These are phyloP conservation scores for Drosophila sucinea DNA, from an alignment of 1,140 invertebrate species.

Conservation along the genomic window DNA sequence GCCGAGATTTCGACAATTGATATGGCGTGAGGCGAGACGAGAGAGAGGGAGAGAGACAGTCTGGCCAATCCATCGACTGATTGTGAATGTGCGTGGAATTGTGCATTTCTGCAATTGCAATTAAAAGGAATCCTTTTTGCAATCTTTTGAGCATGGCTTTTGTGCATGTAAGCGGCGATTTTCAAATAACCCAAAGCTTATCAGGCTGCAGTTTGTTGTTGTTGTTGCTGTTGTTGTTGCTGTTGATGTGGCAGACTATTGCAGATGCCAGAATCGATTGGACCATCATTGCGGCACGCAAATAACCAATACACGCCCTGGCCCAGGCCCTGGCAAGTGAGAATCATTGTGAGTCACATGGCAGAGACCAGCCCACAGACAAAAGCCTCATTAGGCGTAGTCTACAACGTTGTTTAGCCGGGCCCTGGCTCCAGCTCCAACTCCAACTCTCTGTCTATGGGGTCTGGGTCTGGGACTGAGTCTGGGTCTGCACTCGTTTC, in stretches of 20 bases:
- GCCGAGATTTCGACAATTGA: constrained; percentile 70
- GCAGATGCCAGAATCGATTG: constrained; percentile 72
- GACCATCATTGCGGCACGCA: constrained; percentile 49
- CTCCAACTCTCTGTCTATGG: constrained; percentile 1
- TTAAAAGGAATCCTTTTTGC: constrained; percentile 64
- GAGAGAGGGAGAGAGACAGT: constrained; percentile 17
- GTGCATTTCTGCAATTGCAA: constrained; percentile 65
- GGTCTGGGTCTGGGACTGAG: constrained; percentile 15
- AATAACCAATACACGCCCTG: constrained; percentile 54
- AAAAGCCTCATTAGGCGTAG: constrained; percentile 75
- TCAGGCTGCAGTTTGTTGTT: constrained; percentile 49
- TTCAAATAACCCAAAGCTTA: constrained; percentile 69
- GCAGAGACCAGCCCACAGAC: constrained; percentile 58
- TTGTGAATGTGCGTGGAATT: constrained; percentile 73
- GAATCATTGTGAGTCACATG: constrained; percentile 67
- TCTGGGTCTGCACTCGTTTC: constrained; percentile 57
- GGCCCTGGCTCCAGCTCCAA: constrained; percentile 16
- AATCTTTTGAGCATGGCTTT: constrained; percentile 60
- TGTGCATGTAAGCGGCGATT: constrained; percentile 77
- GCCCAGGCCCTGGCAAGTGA: constrained; percentile 54
- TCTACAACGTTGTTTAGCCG: constrained; percentile 32
- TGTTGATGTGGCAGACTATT: constrained; percentile 53
- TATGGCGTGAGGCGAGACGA: constrained; percentile 62
- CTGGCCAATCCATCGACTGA: constrained; percentile 59
- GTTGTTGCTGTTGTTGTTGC: constrained; percentile 47